Evolutionary conservation across 2,113 vertebrate species (phyloP).

Genomic region (Sclerurus mexicanus): DNA sequence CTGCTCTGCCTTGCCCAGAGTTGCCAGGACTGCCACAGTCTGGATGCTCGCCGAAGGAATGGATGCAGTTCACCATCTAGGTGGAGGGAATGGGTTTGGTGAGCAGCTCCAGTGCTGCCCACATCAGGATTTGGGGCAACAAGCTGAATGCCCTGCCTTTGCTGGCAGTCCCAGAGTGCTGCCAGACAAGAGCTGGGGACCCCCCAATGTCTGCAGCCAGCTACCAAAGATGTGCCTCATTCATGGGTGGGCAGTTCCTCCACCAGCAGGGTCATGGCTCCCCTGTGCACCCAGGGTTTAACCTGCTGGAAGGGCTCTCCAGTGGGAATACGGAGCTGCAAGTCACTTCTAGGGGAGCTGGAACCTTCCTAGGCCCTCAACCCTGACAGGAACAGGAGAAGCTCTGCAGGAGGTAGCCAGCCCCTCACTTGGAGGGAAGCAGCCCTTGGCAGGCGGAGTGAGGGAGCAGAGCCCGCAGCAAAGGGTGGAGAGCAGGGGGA

Average conservation of each 20-base stretch:
- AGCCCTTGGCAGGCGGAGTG: background rate
- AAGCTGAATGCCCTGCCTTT: background rate
- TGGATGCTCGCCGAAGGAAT: rapidly evolving
- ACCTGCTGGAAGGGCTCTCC: rapidly evolving
- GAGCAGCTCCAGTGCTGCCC: background rate
- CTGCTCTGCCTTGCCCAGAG: background rate
- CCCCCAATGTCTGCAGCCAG: background rate
- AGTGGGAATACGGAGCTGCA: rapidly evolving
- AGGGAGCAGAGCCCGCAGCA: constrained; percentile 41
- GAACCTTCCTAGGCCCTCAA: background rate
- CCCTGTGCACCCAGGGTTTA: rapidly evolving
- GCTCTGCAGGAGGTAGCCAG: background rate
- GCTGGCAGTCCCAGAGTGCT: background rate
- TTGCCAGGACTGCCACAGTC: background rate
- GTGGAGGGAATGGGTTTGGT: background rate
- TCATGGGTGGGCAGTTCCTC: background rate
- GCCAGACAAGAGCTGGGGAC: background rate
- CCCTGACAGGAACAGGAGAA: background rate
- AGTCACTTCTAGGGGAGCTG: background rate
- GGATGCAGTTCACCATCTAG: background rate
- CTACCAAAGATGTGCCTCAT: background rate
- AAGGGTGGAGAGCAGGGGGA: background rate
- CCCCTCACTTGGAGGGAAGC: background rate
- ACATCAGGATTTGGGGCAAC: background rate
- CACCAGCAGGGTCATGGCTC: background rate